Percentiles rank a stretch among this genome's conserved stretches.
Evolutionary conservation across 2,888 invertebrate species (phyloP).

Genomic region (Meiosimyza platycephala): DNA sequence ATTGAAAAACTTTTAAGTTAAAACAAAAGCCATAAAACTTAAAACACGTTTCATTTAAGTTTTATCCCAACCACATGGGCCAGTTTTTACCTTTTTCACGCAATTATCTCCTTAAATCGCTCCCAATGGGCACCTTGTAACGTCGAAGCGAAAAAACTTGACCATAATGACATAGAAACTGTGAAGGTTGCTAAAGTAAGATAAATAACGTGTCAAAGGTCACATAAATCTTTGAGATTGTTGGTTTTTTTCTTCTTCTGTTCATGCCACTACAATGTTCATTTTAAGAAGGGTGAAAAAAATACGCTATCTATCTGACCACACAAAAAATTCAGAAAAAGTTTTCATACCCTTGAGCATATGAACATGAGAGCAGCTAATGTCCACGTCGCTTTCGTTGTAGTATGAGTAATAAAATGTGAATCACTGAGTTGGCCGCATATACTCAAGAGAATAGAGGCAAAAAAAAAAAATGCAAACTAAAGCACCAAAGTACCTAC

Average conservation of each 20-base stretch:
- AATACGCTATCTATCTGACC: background rate
- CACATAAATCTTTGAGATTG: conserved; percentile 55
- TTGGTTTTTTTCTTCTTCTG: conserved; percentile 6
- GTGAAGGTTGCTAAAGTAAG: conserved; percentile 42
- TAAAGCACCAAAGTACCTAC: conserved; percentile 32
- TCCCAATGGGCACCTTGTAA: background rate
- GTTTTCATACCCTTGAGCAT: conserved; percentile 13
- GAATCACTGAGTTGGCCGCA: conserved; percentile 7
- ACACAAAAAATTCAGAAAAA: conserved; percentile 11
- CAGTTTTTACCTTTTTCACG: background rate
- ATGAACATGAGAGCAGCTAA: conserved; percentile 17
- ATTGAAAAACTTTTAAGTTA: background rate
- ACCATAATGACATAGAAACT: background rate
- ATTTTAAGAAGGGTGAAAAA: conserved; percentile 6
- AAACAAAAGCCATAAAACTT: background rate
- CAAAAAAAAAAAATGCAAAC: conserved; percentile 3
- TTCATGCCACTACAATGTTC: conserved; percentile 28
- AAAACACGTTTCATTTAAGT: background rate
- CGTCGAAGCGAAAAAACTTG: conserved; percentile 13
- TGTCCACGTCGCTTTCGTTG: conserved; percentile 28
- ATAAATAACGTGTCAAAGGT: conserved; percentile 61
- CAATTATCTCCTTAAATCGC: conserved; percentile 2
- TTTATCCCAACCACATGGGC: background rate
- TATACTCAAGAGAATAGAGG: background rate
- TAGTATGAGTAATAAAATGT: conserved; percentile 32